Conservation (phyloP, 2,888 invertebrate genomes). For the Ramazzottius varieornatus region DNA sequence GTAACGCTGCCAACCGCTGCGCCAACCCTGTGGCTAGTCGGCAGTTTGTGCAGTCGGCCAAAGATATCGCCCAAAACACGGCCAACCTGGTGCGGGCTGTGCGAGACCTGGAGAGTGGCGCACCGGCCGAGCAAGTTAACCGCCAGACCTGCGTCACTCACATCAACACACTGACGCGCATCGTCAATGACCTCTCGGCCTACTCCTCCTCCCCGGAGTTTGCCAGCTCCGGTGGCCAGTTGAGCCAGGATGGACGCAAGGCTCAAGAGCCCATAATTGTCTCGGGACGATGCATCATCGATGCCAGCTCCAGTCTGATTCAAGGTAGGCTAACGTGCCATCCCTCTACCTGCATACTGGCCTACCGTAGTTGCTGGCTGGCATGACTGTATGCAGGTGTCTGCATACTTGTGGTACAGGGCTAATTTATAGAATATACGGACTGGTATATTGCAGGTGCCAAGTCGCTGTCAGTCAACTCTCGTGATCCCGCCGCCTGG, state of each 20-base stretch:
- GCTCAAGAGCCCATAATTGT: conserved; percentile 64
- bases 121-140: no score
- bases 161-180: conserved; percentile 56
- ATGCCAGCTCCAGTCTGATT: conserved; percentile 60
- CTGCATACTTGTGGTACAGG: no score
- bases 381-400: no score
- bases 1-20: conserved; percentile 67
- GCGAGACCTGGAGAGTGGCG: no score
- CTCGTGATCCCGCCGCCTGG: conserved; percentile 76
- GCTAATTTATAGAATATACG: no score
- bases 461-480: conserved; percentile 57
- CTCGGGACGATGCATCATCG: conserved; percentile 48
- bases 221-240: conserved; percentile 64
- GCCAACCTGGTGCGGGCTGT: conserved; percentile 46
- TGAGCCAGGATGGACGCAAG: conserved; percentile 37
- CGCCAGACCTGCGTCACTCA: conserved; percentile 36
- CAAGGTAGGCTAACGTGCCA: neutral
- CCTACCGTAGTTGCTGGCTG: no score
- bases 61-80: conserved; percentile 85
- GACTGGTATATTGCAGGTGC: conserved; percentile 70
- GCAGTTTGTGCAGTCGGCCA: conserved; percentile 88
- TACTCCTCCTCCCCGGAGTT: conserved; percentile 86
- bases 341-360: no score
- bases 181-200: conserved; percentile 65
- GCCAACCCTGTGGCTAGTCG: conserved; percentile 68